Percentiles rank a stretch among this genome's conserved stretches.
These are phyloP conservation scores for Selenia dentaria DNA, from an alignment of 2,888 invertebrate species.

Conservation along the genomic window DNA sequence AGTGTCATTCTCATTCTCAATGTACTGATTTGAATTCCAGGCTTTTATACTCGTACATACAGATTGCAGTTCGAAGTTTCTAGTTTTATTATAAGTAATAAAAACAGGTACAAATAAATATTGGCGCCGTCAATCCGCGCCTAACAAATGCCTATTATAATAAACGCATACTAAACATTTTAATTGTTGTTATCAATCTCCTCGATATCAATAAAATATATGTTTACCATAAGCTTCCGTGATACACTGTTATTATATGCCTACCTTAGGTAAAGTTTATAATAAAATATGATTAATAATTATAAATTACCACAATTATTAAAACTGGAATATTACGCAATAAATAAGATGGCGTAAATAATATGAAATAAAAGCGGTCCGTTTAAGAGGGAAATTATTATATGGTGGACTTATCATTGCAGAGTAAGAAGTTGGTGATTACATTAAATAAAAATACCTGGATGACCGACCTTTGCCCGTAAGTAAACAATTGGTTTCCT, in stretches of 20 bases:
- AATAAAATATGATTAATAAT: neutral
- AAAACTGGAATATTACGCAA: neutral
- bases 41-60: too few relatives aligned
- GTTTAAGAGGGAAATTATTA: too few relatives aligned
- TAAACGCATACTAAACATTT: constrained; percentile 14
- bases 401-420: too few relatives aligned
- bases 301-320: constrained; percentile 5
- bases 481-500: too few relatives aligned
- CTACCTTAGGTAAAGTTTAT: neutral
- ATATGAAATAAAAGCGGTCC: too few relatives aligned
- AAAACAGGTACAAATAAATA: neutral
- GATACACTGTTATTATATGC: constrained; percentile 8
- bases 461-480: too few relatives aligned
- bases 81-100: neutral
- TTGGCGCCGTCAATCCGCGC: constrained; percentile 11
- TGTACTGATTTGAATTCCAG: too few relatives aligned
- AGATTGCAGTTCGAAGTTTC: neutral
- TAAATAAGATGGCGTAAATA: too few relatives aligned
- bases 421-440: too few relatives aligned
- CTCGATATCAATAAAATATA: constrained; percentile 2
- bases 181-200: constrained; percentile 21
- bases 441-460: too few relatives aligned
- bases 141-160: constrained; percentile 9
- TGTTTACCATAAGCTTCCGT: constrained; percentile 15
- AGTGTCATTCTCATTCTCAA: too few relatives aligned